Evolutionary conservation across 2,888 invertebrate species (phyloP), one percentile per base, ranked within the genome.

Genomic region (Drosophila acutilabella): DNA sequence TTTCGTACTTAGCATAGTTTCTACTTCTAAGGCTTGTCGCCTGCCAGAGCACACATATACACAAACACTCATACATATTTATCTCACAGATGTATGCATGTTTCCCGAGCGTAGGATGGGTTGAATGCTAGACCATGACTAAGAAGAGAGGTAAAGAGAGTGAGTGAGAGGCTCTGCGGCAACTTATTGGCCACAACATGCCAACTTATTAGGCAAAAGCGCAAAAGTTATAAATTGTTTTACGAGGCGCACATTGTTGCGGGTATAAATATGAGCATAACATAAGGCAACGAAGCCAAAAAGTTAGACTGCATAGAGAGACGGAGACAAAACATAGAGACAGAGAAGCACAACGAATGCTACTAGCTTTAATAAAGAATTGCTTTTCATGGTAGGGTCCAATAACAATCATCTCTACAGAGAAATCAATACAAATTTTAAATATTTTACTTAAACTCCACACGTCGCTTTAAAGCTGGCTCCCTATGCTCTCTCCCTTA

Each of bases 171-270:
- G 47, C 65, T 71, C 66, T 69, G 86, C 80, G 86, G 78, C 88
- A 83, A 88, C 86, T 85, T 83, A 83, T 83, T 83, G 83, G 86
- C 82, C 82, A 88, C 83, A 83, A 83, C 83, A 88, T 85, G 83
- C 83, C 83, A 88, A 83, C 88, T 88, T 83, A 83, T 88, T 83
- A 83, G 83, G 88, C 88, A 88, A 86, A 78, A 84, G 84, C 82
- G 87, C 82, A 82, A 82, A 82, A 81, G 87, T 82, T 82, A 87
- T 82, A 87, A 87, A 82, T 87, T 82, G 82, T 82, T 82, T 84
- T 81, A 84, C 87, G 84, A 87, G 81, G 84, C 84, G 81, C 81
- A 86, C 81, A 78, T 81, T 86, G 81, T 83, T 83, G 66, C 65
- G 65, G 78, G 61, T 52, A 79, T 79, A 81, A 84, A 73, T 67